Evolutionary conservation across 2,888 invertebrate species (phyloP).

Genomic region (Acronicta alni): DNA sequence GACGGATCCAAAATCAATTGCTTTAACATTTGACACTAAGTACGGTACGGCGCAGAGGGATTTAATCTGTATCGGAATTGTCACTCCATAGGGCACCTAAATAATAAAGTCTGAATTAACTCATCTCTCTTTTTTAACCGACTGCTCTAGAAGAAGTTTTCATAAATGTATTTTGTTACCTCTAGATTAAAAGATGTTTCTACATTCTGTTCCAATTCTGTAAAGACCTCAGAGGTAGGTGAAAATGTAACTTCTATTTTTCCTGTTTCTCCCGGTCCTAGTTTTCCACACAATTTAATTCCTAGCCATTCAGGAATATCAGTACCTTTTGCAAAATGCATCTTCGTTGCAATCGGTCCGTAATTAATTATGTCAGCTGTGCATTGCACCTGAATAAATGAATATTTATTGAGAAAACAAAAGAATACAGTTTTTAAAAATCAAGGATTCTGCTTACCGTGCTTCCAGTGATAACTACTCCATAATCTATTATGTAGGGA

Average conservation of each 20-base stretch:
- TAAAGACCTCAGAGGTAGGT: constrained; percentile 81
- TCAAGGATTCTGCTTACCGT: constrained; percentile 64
- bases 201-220: constrained; percentile 80
- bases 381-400: constrained; percentile 82
- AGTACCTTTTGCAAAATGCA: constrained; percentile 80
- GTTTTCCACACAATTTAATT: constrained; percentile 76
- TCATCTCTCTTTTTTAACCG: not conserved
- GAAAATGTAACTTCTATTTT: constrained; percentile 86
- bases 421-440: not conserved
- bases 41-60: constrained; percentile 90
- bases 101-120: constrained; percentile 5
- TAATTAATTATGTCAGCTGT: constrained; percentile 87
- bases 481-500: constrained; percentile 89
- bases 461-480: constrained; percentile 86
- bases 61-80: constrained; percentile 88
- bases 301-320: constrained; percentile 73
- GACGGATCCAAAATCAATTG: constrained; percentile 88
- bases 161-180: constrained; percentile 69
- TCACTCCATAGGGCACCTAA: constrained; percentile 89
- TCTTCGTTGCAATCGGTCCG: constrained; percentile 83
- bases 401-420: not conserved
- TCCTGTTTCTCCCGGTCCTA: constrained; percentile 84
- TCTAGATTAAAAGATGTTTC: constrained; percentile 82
- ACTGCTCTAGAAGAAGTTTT: not conserved
- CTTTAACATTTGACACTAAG: constrained; percentile 77